These are phyloP conservation scores for Myotis yumanensis DNA, from an alignment of 2,113 vertebrate species.

Conservation along the genomic window DNA sequence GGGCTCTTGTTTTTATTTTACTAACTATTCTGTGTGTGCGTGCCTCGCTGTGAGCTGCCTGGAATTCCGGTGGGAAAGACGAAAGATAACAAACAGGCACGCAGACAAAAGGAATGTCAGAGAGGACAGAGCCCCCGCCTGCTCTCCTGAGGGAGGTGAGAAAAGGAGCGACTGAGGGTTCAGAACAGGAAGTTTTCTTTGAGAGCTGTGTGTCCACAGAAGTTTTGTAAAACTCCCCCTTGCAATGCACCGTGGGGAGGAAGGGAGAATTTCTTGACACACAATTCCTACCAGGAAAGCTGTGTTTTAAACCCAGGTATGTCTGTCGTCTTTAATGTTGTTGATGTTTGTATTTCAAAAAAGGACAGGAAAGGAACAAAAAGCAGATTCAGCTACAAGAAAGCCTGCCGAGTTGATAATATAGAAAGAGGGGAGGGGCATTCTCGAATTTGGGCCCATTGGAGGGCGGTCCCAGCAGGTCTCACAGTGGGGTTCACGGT, in stretches of 20 bases:
- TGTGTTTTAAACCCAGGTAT: not conserved
- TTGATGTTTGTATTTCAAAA: not conserved
- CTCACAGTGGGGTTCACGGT: accelerated
- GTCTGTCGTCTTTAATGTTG: not conserved
- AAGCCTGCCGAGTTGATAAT: not conserved
- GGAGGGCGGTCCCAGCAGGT: not conserved
- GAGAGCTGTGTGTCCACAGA: not conserved
- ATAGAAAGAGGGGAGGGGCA: accelerated
- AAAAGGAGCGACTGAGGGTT: not conserved
- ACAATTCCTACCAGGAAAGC: not conserved
- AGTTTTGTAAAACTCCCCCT: not conserved
- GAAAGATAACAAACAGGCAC: not conserved
- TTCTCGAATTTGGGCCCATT: not conserved
- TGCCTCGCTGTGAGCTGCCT: not conserved
- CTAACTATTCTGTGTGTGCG: not conserved
- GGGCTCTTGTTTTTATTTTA: not conserved
- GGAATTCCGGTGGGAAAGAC: not conserved
- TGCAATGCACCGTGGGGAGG: not conserved
- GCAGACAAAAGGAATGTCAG: not conserved
- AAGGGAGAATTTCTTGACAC: not conserved
- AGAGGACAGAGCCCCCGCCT: not conserved
- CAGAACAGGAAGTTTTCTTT: not conserved
- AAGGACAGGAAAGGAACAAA: not conserved
- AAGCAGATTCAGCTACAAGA: not conserved
- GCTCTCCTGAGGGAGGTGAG: not conserved